These are phyloP conservation scores for Drosophila yooni DNA, from an alignment of 2,888 invertebrate genomes.

Conservation along the genomic window DNA sequence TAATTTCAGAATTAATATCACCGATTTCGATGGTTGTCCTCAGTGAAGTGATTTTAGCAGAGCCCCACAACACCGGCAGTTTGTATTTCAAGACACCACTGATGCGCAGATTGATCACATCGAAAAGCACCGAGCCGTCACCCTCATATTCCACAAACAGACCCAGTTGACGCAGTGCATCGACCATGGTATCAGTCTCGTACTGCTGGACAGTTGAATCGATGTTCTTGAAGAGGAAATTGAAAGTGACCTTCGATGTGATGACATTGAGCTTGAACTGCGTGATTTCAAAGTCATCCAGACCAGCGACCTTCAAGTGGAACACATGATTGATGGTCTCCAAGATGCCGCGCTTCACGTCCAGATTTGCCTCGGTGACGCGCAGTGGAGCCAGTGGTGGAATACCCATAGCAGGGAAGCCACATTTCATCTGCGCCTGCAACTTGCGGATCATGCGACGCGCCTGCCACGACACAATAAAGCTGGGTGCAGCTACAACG, in stretches of 20 bases:
- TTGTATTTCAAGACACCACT: constrained; percentile 76
- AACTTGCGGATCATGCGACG: constrained; percentile 75
- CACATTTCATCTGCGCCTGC: constrained; percentile 81
- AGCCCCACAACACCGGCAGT: constrained; percentile 81
- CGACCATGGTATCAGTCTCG: constrained; percentile 75
- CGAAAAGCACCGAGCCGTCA: constrained; percentile 72
- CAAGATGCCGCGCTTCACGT: constrained; percentile 66
- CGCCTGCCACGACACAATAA: constrained; percentile 77
- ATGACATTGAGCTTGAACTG: constrained; percentile 79
- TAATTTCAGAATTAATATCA: constrained; percentile 72
- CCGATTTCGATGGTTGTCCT: constrained; percentile 70
- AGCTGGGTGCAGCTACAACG: constrained; percentile 69
- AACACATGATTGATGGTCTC: constrained; percentile 75
- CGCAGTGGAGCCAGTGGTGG: constrained; percentile 79
- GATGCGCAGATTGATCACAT: constrained; percentile 74
- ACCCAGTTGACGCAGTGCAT: constrained; percentile 71
- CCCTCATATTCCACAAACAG: constrained; percentile 79
- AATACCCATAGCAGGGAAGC: constrained; percentile 73
- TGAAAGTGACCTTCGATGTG: constrained; percentile 69
- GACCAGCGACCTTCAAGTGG: constrained; percentile 75
- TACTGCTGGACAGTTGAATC: constrained; percentile 74
- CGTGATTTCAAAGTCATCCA: constrained; percentile 77
- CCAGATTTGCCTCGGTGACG: constrained; percentile 56
- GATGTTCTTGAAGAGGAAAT: constrained; percentile 77
- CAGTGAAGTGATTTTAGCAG: constrained; percentile 77